These are phyloP conservation scores for Procambarus virginalis DNA, from an alignment of 1,140 invertebrate genomes.

Conservation along the genomic window DNA sequence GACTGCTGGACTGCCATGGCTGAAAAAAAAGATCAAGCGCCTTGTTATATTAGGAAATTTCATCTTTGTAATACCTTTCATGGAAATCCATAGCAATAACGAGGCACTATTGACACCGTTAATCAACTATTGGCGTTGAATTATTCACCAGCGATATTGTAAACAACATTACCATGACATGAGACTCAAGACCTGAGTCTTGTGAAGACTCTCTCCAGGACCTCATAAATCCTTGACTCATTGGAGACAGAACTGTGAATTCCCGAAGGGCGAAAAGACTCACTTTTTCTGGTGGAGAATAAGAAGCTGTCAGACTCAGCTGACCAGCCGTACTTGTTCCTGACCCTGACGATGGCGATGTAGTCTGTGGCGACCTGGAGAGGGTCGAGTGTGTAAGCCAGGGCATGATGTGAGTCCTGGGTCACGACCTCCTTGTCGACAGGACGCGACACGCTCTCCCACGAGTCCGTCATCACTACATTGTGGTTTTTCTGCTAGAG, in stretches of 20 bases:
- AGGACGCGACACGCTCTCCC: constrained; percentile 52
- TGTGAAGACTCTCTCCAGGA: no score
- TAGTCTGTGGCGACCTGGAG: constrained; percentile 69
- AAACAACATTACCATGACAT: no score
- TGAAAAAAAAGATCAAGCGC: not conserved
- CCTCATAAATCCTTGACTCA: no score
- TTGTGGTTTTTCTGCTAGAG: constrained; percentile 53
- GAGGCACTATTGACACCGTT: no score
- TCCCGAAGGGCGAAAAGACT: no score
- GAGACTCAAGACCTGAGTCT: no score
- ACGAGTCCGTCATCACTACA: constrained; percentile 51
- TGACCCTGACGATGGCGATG: constrained; percentile 65
- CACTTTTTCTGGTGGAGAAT: constrained; percentile 65
- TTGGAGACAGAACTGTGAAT: no score
- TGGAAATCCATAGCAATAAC: no score
- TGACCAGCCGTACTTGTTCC: constrained; percentile 70
- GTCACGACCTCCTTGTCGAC: constrained; percentile 21
- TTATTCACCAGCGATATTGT: no score
- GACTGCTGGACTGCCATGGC: constrained; percentile 25
- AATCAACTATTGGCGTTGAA: no score
- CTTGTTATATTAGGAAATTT: no score
- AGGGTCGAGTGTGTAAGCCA: constrained; percentile 57
- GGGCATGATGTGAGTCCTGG: constrained; percentile 33
- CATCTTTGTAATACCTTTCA: no score
- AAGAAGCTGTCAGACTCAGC: constrained; percentile 66